Percentiles rank a stretch among this genome's conserved stretches.
Conservation (phyloP, 2,113 vertebrate species). For the Centropus bengalensis region DNA sequence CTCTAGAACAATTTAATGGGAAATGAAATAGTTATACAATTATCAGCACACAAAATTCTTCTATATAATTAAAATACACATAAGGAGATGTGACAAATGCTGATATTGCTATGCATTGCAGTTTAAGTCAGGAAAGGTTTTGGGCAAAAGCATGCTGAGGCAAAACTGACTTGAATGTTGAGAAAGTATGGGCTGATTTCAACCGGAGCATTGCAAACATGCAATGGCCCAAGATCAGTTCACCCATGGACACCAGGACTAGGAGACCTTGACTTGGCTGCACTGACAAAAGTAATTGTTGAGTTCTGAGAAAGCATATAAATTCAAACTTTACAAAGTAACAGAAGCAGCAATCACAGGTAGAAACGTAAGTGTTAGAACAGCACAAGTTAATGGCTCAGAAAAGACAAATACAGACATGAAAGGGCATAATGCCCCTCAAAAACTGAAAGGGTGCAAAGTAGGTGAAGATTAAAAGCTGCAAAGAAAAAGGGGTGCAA, state of each 20-base stretch:
- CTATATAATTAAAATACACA: neutral
- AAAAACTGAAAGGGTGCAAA: neutral
- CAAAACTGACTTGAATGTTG: neutral
- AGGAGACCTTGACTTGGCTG: neutral
- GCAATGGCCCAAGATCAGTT: neutral
- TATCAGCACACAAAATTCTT: neutral
- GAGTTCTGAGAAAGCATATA: neutral
- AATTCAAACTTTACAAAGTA: neutral
- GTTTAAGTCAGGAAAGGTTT: neutral
- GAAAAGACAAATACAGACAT: neutral
- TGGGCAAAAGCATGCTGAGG: neutral
- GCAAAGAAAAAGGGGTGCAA: no score
- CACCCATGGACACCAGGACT: neutral
- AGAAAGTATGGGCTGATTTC: neutral
- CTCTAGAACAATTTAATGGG: neutral
- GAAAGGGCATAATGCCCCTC: neutral
- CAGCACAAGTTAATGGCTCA: neutral
- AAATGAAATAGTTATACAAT: neutral
- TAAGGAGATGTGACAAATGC: neutral
- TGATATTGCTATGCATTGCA: neutral
- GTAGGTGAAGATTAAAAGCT: no score
- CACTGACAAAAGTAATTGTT: neutral
- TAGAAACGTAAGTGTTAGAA: neutral
- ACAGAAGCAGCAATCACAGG: neutral
- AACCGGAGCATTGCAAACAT: neutral